Evolutionary conservation across 2,888 invertebrate genomes (phyloP).

Genomic region (Leucophenga montana): DNA sequence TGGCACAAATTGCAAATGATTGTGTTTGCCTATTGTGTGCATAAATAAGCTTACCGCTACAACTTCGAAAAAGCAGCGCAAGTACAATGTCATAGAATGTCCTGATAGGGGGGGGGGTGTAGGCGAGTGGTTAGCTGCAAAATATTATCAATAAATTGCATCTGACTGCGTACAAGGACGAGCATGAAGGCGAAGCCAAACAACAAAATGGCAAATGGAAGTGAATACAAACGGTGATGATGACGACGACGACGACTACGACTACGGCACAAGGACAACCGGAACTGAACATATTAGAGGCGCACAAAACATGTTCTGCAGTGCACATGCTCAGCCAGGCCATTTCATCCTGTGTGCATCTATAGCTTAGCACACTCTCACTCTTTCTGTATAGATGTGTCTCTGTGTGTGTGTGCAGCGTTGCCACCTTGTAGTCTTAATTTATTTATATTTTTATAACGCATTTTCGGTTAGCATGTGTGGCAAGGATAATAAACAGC

Average conservation of each 20-base stretch:
- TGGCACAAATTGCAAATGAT: too few relatives aligned
- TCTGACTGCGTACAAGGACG: slow-evolving; percentile 50
- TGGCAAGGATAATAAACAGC: too few relatives aligned
- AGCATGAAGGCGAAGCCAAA: neutral
- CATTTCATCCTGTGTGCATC: neutral
- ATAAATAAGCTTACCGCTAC: slow-evolving; percentile 3
- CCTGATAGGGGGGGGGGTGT: neutral
- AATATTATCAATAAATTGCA: slow-evolving; percentile 67
- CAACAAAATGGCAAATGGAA: neutral
- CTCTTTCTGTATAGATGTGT: neutral
- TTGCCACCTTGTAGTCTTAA: neutral
- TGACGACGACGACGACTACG: neutral
- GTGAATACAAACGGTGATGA: neutral
- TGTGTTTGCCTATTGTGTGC: neutral
- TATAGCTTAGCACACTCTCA: neutral
- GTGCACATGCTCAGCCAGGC: neutral
- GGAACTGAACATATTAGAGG: neutral
- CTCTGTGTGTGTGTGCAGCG: neutral
- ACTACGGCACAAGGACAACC: neutral
- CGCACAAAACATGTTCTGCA: slow-evolving; percentile 4
- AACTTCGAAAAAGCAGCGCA: neutral
- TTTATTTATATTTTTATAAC: slow-evolving; percentile 1
- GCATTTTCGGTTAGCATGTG: slow-evolving; percentile 8
- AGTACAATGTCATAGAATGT: neutral
- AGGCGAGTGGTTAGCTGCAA: slow-evolving; percentile 36